These are phyloP conservation scores for Apocheima hispidaria DNA, from an alignment of 2,888 invertebrate species.

Conservation along the genomic window DNA sequence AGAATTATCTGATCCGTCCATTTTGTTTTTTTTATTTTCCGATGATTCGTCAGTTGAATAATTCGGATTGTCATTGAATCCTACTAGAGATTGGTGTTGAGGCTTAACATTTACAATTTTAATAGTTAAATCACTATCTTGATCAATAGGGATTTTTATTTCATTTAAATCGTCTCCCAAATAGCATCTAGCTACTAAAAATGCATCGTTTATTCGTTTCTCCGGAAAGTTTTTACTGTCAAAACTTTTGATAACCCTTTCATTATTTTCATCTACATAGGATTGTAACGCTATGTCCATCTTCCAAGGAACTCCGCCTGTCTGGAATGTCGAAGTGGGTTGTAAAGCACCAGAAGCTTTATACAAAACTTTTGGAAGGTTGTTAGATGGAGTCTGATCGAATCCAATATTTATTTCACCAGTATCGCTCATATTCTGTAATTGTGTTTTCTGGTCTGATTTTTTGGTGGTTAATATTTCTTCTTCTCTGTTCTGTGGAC, in stretches of 20 bases:
- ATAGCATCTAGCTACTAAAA: constrained; percentile 56
- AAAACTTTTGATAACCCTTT: constrained; percentile 60
- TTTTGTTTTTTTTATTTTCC: background rate
- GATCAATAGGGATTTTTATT: constrained; percentile 63
- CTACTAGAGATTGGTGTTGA: background rate
- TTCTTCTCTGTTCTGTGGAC: background rate
- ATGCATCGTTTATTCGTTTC: constrained; percentile 47
- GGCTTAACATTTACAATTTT: constrained; percentile 47
- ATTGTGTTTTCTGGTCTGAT: background rate
- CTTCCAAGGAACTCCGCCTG: constrained; percentile 26
- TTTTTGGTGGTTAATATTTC: background rate
- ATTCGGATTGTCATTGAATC: constrained; percentile 3
- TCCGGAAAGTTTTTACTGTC: constrained; percentile 45
- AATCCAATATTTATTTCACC: background rate
- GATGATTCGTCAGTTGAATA: background rate
- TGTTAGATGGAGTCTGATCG: background rate
- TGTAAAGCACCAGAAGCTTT: background rate
- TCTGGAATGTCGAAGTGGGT: constrained; percentile 1
- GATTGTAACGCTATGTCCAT: constrained; percentile 65
- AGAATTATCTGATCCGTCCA: constrained; percentile 11
- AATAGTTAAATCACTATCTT: constrained; percentile 57
- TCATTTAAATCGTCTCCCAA: constrained; percentile 51
- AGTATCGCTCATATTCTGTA: background rate
- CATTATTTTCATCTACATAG: constrained; percentile 57
- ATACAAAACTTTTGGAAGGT: background rate